These are phyloP conservation scores for Pseudococcus viburni DNA, from an alignment of 2,888 invertebrate species.

Conservation along the genomic window DNA sequence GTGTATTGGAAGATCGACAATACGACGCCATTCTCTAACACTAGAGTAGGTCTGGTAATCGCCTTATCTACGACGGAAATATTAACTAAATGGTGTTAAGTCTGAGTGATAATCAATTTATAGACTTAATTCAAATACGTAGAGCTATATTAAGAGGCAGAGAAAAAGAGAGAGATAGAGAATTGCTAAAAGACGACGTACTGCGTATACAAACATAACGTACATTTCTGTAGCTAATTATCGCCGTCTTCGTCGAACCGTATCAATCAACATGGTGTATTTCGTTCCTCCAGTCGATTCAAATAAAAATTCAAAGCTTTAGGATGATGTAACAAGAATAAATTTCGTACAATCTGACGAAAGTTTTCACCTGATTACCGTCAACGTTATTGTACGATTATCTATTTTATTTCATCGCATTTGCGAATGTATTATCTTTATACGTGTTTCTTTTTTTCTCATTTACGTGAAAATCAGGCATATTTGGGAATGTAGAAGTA, in stretches of 20 bases:
- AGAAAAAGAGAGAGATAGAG: neutral
- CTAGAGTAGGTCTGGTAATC: neutral
- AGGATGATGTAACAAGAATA: neutral
- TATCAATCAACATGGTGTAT: neutral
- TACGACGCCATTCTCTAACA: neutral
- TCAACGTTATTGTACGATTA: no score
- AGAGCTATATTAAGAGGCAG: neutral
- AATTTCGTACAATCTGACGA: neutral
- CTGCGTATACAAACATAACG: neutral
- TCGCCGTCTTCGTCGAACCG: conserved; percentile 4
- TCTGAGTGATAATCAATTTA: conserved; percentile 14
- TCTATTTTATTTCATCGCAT: neutral
- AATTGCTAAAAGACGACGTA: neutral
- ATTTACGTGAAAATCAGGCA: neutral
- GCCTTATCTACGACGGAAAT: conserved; percentile 14
- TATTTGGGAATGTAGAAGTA: neutral
- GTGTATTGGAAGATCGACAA: neutral
- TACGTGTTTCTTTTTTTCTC: neutral
- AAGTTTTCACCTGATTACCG: neutral
- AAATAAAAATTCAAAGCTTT: neutral
- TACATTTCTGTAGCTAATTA: neutral
- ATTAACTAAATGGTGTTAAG: conserved; percentile 8
- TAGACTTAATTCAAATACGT: neutral
- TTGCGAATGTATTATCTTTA: neutral
- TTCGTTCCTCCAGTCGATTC: neutral